Base-by-base conservation (phyloP, 2,797 vertebrate genomes). In the Phoxinus dragarum region DNA sequence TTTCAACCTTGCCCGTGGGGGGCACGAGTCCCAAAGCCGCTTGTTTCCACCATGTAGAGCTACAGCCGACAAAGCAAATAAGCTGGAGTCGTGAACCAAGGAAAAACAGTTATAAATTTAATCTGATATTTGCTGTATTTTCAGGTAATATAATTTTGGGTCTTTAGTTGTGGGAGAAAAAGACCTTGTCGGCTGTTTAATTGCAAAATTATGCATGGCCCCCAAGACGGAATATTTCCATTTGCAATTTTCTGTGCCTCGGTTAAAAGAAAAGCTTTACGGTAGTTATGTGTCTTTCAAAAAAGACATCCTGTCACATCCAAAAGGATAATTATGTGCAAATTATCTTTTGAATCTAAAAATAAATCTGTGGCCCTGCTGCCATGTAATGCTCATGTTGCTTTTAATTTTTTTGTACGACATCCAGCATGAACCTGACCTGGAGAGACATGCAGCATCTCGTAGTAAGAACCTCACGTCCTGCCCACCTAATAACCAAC, bases 391-490 rank as follows among this genome's bases (percentile, higher is more conserved):
- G 44, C 47, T 49, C 27, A 16, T 85, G 31, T 67, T 7, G 34
- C 44, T 42, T n/a, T 66, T 56, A 0, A 12, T 31, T 12, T 52
- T 47, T 84, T 52, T 42, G 3, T 52, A 54, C 44, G 49, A 5
- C 3, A 49, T 54, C 4, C 91, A 99, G 98, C 88, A 97, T 96
- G 93, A 98, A 98, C 92, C 95, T 99, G 90, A 99, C 98, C 0
- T 99, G 98, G 98, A 96, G 98, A 80, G 98, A 99, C 93, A 99
- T 99, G 97, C 98, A 99, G 94, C 98, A 99, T 88, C 93, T 99
- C 72, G 98, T 99, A 61, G 97, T 99, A 52, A 96, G 94, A 91
- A 98, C 97, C 0, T 97, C 98, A 0, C 96, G 94, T 89, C 98
- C 98, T 0, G 94, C 95, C 17, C 96, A 96, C 90, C 96, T 99